phyloP scores from a whole-genome alignment of 2,113 vertebrate genomes.

The Irena cyanogastra region DNA sequence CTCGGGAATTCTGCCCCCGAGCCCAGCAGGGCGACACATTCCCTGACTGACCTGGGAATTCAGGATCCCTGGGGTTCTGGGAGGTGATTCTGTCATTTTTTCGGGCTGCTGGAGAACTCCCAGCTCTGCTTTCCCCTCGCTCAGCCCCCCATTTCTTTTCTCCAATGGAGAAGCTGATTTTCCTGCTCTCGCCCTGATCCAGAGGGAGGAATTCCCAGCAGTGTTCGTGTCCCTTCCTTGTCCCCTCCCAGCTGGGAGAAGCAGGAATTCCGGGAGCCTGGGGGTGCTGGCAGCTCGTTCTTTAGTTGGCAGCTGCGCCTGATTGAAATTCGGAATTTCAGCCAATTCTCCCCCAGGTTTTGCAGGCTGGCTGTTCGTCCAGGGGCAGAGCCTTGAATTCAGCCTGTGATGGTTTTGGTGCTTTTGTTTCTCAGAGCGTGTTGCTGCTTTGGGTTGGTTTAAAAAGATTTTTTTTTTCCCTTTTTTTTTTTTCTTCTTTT shows the following conservation, averaged over 20 bases:
- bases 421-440: not conserved
- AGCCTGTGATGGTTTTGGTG: not conserved
- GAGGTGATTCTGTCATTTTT: rapidly evolving
- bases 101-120: not conserved
- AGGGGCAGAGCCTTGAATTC: not conserved
- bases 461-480: not conserved
- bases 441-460: not conserved
- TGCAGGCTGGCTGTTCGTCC: not conserved
- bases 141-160: not conserved
- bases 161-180: slow-evolving; percentile 25
- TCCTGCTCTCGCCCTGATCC: not conserved
- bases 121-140: not conserved
- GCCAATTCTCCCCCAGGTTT: not conserved
- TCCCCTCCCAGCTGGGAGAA: not conserved
- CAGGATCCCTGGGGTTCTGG: not conserved
- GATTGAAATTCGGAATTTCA: not conserved
- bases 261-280: not conserved
- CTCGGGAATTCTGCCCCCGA: not conserved
- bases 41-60: not conserved
- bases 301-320: not conserved
- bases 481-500: rapidly evolving
- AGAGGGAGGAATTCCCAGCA: not conserved
- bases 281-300: not conserved
- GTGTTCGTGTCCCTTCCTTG: not conserved
- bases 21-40: not conserved